Evolutionary conservation across 1,140 invertebrate genomes (phyloP).

Genomic region (Drosophila seguyi): DNA sequence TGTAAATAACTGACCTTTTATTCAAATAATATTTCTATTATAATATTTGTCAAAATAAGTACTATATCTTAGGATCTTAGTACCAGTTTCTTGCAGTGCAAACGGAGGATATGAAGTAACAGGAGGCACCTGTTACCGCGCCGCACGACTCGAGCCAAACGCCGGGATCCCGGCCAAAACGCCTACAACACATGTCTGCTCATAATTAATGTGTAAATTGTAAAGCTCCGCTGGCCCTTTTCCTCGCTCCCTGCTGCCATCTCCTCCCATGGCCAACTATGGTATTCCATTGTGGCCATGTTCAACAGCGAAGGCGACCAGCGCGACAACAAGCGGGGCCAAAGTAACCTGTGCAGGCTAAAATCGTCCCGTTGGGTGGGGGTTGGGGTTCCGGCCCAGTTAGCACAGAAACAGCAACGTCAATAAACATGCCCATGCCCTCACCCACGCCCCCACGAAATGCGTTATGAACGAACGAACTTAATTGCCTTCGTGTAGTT

Average conservation of each 20-base stretch:
- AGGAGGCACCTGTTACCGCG: conserved; percentile 75
- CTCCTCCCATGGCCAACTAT: conserved; percentile 9
- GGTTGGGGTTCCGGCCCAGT: conserved; percentile 47
- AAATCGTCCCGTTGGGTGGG: not conserved
- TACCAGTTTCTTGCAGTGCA: not conserved
- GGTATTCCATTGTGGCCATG: conserved; percentile 62
- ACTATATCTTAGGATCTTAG: accelerated
- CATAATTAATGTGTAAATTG: conserved; percentile 84
- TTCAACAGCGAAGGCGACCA: conserved; percentile 58
- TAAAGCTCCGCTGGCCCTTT: conserved; percentile 71
- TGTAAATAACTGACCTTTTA: not conserved
- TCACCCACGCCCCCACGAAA: conserved; percentile 38
- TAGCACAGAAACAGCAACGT: conserved; percentile 70
- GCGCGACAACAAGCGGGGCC: conserved; percentile 56
- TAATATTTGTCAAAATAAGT: accelerated
- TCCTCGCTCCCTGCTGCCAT: not conserved
- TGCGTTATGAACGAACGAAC: conserved; percentile 69
- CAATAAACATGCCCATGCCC: conserved; percentile 65
- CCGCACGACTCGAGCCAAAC: conserved; percentile 35
- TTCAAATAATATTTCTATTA: not conserved
- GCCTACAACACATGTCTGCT: conserved; percentile 83
- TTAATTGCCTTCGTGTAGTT: conserved; percentile 69
- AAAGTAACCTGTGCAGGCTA: conserved; percentile 5
- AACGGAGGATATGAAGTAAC: conserved; percentile 22
- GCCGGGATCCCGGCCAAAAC: conserved; percentile 37